These are phyloP conservation scores for Cuculus canorus DNA, from an alignment of 2,797 vertebrate species.

Conservation along the genomic window DNA sequence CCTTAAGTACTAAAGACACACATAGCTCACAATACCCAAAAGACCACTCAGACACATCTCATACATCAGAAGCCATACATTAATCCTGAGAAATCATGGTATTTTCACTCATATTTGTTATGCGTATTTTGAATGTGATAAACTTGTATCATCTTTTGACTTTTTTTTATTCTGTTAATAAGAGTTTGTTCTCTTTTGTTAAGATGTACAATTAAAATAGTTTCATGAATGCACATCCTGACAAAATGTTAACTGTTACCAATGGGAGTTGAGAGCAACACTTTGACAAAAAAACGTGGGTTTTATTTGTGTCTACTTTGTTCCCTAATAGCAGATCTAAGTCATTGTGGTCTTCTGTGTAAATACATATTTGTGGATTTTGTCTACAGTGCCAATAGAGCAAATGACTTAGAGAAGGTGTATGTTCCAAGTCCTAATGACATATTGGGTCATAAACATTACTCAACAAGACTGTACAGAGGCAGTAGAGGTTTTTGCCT, in stretches of 20 bases:
- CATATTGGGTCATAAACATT: slow-evolving; percentile 3
- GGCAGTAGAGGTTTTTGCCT: neutral
- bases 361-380: neutral
- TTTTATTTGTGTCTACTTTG: slow-evolving; percentile 10
- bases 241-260: neutral
- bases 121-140: neutral
- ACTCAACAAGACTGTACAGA: neutral
- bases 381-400: neutral
- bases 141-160: neutral
- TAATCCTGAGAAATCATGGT: neutral
- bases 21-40: neutral
- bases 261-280: neutral
- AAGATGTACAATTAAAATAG: neutral
- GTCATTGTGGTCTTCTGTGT: neutral
- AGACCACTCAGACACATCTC: neutral
- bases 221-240: neutral
- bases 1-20: neutral
- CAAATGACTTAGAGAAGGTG: slow-evolving; percentile 8
- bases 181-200: neutral
- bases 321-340: slow-evolving; percentile 29
- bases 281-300: neutral
- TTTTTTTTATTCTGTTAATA: neutral
- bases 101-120: neutral
- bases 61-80: neutral
- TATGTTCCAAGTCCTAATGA: neutral